Evolutionary conservation across 2,113 vertebrate species (phyloP), one percentile per base, ranked within the genome.

Genomic region (Corvus cornix): DNA sequence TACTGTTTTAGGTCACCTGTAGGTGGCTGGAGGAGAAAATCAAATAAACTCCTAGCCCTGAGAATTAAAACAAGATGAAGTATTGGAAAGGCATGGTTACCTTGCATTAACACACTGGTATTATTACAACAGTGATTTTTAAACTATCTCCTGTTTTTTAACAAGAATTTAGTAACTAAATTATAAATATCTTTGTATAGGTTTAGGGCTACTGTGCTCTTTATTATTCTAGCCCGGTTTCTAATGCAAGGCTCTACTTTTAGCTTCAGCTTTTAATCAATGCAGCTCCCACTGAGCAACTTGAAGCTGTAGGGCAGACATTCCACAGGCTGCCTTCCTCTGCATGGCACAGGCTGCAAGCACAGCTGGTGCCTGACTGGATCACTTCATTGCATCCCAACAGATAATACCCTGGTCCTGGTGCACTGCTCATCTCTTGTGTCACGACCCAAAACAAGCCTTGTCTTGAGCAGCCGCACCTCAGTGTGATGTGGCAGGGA

Each of bases 401-500:
- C 3, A 13, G 68, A 6, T 16, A n/a, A 69, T 2, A 28, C 8
- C 5, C 3, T 9, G 4, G 33, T 62, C 35, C 55, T 30, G 11
- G 7, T 3, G 59, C 35, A 11, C 55, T 4, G 2, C 59, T 49
- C 11, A 2, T 33, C 37, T 56, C 35, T 66, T 1, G 0, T 11
- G 43, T 13, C 76, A 74, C 4, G 0, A 31, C 17, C 51, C 5
- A 2, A 37, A 70, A 31, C 37, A 69, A 68, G 33, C 9, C 62
- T 41, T 7, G 2, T 17, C 33, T 58, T n/a, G 35, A 79, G 76
- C 62, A 74, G 37, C 55, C 79, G 68, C 35, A 6, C 73, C 39
- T 60, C n/a, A 20, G 44, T 31, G 39, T 48, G 43, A 84, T 6
- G 11, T 30, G 24, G 18, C 6, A 27, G 55, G 33, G 13, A 56